A percentile compares a stretch with the other conserved stretches of the same genome.
Conservation (phyloP, 2,888 invertebrate genomes). For the Pandemis cinnamomeana region DNA sequence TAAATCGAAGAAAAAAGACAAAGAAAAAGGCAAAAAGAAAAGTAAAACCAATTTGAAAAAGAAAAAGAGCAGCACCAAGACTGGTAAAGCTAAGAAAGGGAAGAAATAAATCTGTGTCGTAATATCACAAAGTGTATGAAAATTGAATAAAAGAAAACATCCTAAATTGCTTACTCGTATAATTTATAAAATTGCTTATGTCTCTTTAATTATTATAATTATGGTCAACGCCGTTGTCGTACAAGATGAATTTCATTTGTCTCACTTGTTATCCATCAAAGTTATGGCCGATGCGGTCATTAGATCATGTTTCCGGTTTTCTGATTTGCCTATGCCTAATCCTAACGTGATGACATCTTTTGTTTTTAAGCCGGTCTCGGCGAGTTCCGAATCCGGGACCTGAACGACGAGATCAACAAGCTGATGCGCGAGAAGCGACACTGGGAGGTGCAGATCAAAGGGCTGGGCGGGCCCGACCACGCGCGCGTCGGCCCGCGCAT, state of each 20-base stretch:
- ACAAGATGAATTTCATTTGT: too few relatives aligned
- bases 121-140: background rate
- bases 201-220: too few relatives aligned
- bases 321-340: too few relatives aligned
- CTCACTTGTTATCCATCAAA: too few relatives aligned
- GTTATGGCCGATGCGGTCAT: too few relatives aligned
- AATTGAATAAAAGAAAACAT: background rate
- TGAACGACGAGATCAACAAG: conserved; percentile 99
- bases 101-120: conserved; percentile 40
- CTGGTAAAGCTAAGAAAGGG: conserved; percentile 45
- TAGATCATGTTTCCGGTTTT: too few relatives aligned
- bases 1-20: conserved; percentile 48
- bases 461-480: conserved; percentile 97
- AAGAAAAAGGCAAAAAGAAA: conserved; percentile 50
- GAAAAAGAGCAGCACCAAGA: conserved; percentile 46
- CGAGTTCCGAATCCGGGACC: conserved; percentile 98
- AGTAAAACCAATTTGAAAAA: conserved; percentile 48
- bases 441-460: conserved; percentile 98
- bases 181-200: background rate
- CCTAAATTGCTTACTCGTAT: background rate
- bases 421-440: conserved; percentile 97
- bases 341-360: background rate
- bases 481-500: conserved; percentile 95
- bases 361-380: conserved; percentile 94
- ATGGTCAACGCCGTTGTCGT: too few relatives aligned